Base-by-base conservation (phyloP, 2,113 vertebrate genomes). In the Notarius lentiginosus region DNA sequence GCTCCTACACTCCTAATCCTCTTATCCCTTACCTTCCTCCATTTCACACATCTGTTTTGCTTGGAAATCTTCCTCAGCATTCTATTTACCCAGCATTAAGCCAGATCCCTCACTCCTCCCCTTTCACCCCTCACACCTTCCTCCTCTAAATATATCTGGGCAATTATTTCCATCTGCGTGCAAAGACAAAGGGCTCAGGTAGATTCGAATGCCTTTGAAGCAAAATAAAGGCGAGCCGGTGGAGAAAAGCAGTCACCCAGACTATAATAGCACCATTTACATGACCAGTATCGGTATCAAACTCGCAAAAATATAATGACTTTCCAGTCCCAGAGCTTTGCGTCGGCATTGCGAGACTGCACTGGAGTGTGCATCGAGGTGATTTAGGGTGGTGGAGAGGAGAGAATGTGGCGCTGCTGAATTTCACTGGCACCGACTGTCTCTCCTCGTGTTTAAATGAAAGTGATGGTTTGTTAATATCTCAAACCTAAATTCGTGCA, bases 41-140 rank as follows among this genome's bases (percentile, higher is more conserved):
- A n/a, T 92, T 91, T 92, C 82, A 90, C 92, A 87, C 84, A 92
- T 91, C 92, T 94, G 91, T 95, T 94, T 91, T 87, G 92, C 92
- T 93, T n/a, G 89, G 91, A 93, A 81, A 65, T 85, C 61, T 82
- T 53, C 0, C 73, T 83, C 51, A n/a, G 82, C 27, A 34, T 82
- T 84, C 22, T 88, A 10, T 87, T 88, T 80, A 81, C 85, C 41
- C 68, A 82, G 53, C 75, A 72, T 66, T 90, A 53, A 60, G 85
- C 60, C 77, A 68, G 79, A 83, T 83, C 41, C 41, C 53, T 20
- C 30, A 53, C 82, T 53, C 72, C n/a, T 73, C 87, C 87, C 75
- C 84, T 85, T 77, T 83, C 56, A 79, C 72, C 88, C 76, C 60
- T 88, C 84, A 86, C 63, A 86, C 86, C 83, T 85, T 89, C 58